Base-by-base conservation (phyloP, 2,797 vertebrate genomes). In the Chrosomus eos region DNA sequence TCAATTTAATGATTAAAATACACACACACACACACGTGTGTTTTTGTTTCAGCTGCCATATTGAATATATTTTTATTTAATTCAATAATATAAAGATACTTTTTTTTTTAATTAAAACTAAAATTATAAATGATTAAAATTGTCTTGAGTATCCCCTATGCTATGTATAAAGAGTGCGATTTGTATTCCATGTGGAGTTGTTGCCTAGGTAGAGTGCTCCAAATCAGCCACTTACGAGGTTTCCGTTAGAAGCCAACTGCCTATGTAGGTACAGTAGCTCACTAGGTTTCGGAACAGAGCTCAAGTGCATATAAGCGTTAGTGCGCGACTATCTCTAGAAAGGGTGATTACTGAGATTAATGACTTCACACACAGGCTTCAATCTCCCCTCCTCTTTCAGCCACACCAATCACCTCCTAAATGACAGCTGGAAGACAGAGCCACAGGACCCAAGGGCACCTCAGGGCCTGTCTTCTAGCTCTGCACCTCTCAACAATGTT, bases 391-490 rank as follows among this genome's bases (percentile, higher is more conserved):
- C 43, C 53, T 70, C 75, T 43, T 77, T 62, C 18, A 64, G n/a
- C 62, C 67, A 71, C 80, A 71, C 60, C 84, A 79, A 53, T 71
- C 53, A 68, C 62, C 33, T 21, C 28, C 48, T 58, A 75, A 78
- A 31, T 78, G 75, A 70, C 74, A 78, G 66, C 48, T 78, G 28
- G 43, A 75, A 77, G 72, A 60, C 66, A 71, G 58, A 70, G 67
- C 78, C 55, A 21, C 67, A 48, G 45, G 21, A 70, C 26, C 82
- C 10, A 1, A 2, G 31, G 86, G 90, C 90, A 92, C 87, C 89
- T 90, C 90, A 86, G 26, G 3, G 36, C 90, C 85, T 67, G 90
- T 91, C 87, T 91, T 91, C 91, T 91, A 90, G 79, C 33, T 8
- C 85, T 81, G 11, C 85, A 90, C 76, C n/a, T 87, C 66, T 81